Percentiles rank a stretch among this genome's conserved stretches.
Conservation (phyloP, 1,140 invertebrate genomes). For the Vanessa tameamea region DNA sequence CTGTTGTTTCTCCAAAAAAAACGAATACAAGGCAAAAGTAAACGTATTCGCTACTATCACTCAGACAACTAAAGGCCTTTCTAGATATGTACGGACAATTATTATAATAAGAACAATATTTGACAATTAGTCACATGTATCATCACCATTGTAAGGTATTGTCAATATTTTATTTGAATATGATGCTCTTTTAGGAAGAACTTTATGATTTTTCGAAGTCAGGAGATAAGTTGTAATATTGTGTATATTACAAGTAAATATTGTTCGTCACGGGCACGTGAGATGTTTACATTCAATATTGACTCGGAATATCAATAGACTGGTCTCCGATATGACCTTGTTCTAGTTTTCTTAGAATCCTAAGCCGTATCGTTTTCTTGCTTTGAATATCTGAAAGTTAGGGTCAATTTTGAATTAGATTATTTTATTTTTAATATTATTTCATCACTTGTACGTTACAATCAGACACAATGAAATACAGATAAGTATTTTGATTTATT, state of each 20-base stretch:
- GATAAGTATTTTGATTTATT: too few species aligned
- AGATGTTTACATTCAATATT: slow-evolving; percentile 76
- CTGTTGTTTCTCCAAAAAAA: too few species aligned
- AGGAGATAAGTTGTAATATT: slow-evolving; percentile 78
- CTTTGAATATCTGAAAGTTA: background rate
- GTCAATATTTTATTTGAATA: slow-evolving; percentile 31
- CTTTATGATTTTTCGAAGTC: slow-evolving; percentile 61
- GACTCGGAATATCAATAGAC: slow-evolving; percentile 72
- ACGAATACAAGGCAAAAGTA: too few species aligned
- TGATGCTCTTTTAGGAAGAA: slow-evolving; percentile 54
- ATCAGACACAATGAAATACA: too few species aligned
- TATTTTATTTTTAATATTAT: background rate
- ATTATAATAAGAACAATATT: too few species aligned
- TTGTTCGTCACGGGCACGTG: slow-evolving; percentile 70
- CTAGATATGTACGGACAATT: too few species aligned
- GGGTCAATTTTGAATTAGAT: background rate
- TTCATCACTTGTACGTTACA: too few species aligned
- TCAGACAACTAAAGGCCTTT: too few species aligned
- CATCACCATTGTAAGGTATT: too few species aligned
- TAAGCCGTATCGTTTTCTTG: background rate
- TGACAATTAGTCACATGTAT: too few species aligned
- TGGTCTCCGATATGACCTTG: slow-evolving; percentile 44
- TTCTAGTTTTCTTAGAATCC: slow-evolving; percentile 40
- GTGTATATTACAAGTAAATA: slow-evolving; percentile 75
- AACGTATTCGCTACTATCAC: too few species aligned